Evolutionary conservation across 2,888 invertebrate species (phyloP).

Genomic region (Phyto melanocephala): DNA sequence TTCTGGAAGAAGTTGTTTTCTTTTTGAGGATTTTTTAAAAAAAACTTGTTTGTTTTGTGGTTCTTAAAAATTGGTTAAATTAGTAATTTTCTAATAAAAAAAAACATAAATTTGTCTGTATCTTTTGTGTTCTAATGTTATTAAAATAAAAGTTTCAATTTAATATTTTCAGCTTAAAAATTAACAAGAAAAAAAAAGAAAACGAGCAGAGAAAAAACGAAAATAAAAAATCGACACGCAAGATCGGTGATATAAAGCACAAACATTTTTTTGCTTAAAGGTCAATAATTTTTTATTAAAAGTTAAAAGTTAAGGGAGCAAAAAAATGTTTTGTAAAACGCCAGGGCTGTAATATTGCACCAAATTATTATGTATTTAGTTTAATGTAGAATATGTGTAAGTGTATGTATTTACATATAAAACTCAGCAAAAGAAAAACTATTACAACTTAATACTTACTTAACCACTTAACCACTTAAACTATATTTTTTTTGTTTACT

Average conservation of each 20-base stretch:
- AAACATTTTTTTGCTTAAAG: slow-evolving; percentile 74
- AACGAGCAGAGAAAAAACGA: slow-evolving; percentile 58
- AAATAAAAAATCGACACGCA: slow-evolving; percentile 77
- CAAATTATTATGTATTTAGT: slow-evolving; percentile 68
- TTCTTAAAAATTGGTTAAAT: not conserved
- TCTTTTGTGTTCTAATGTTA: not conserved
- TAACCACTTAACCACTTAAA: slow-evolving; percentile 45
- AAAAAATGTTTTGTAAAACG: slow-evolving; percentile 75
- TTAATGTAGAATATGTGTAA: slow-evolving; percentile 69
- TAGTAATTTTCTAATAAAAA: not conserved
- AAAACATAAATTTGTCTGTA: not conserved
- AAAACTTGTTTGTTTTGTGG: not conserved
- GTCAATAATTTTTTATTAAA: slow-evolving; percentile 15
- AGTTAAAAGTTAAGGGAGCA: slow-evolving; percentile 68
- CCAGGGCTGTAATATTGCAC: slow-evolving; percentile 78
- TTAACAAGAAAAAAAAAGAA: slow-evolving; percentile 6
- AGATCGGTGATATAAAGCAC: slow-evolving; percentile 71
- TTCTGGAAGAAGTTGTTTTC: too few relatives aligned
- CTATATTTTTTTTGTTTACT: slow-evolving; percentile 16
- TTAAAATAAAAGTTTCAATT: slow-evolving; percentile 36
- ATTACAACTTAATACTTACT: slow-evolving; percentile 64
- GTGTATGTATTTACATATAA: slow-evolving; percentile 63
- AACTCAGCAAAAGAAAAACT: slow-evolving; percentile 25
- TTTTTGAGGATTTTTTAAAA: not conserved
- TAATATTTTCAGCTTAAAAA: slow-evolving; percentile 49